Conservation (phyloP, 2,888 invertebrate genomes). For the Cartodere bifasciata region DNA sequence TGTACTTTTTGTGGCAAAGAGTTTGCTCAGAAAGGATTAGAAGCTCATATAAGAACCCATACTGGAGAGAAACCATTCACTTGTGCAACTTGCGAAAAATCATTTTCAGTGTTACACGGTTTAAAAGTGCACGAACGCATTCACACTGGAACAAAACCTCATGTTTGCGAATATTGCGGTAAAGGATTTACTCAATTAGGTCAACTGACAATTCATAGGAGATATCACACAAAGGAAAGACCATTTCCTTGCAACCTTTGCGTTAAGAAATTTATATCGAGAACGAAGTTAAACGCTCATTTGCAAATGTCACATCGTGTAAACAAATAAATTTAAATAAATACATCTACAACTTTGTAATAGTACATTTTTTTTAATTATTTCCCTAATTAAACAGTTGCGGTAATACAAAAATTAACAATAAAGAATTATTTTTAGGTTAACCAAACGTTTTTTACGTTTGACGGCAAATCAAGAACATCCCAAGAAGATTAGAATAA, state of each 20-base stretch:
- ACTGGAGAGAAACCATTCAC: slow-evolving; percentile 8
- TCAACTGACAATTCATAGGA: slow-evolving; percentile 39
- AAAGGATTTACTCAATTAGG: slow-evolving; percentile 36
- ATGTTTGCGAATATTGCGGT: slow-evolving; percentile 1
- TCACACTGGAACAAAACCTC: slow-evolving; percentile 21
- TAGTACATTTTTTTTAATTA: too few species aligned
- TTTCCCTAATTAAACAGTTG: too few species aligned
- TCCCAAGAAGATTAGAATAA: too few species aligned
- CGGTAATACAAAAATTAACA: too few species aligned
- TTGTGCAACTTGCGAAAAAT: slow-evolving; percentile 20
- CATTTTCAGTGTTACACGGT: slow-evolving; percentile 13
- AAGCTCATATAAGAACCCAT: slow-evolving; percentile 15
- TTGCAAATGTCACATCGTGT: slow-evolving; percentile 38
- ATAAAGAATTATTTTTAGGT: too few species aligned
- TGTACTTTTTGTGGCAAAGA: slow-evolving; percentile 29
- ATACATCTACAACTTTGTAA: too few species aligned
- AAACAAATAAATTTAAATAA: too few species aligned
- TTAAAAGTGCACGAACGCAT: slow-evolving; percentile 18
- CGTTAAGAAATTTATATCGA: slow-evolving; percentile 21
- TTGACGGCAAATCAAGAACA: too few species aligned
- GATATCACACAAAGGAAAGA: slow-evolving; percentile 43
- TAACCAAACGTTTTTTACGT: too few species aligned
- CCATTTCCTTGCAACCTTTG: slow-evolving; percentile 38
- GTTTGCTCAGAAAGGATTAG: slow-evolving; percentile 10
- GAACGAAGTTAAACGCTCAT: slow-evolving; percentile 20